These are phyloP conservation scores for Sigmodon hispidus DNA, from an alignment of 2,113 vertebrate genomes.

Conservation along the genomic window DNA sequence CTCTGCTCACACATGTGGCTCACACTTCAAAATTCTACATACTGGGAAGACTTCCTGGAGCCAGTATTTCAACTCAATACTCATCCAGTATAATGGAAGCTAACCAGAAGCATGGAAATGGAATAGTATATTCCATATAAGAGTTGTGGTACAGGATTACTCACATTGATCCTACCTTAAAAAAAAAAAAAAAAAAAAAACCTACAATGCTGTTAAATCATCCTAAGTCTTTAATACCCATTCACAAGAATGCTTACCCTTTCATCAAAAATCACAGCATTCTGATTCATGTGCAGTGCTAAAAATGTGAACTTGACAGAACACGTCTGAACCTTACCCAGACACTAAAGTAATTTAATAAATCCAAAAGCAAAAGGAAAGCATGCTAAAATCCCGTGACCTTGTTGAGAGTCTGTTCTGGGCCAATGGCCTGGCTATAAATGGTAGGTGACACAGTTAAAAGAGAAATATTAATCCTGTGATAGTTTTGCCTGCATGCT, in stretches of 20 bases:
- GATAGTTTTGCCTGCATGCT: conserved; percentile 66
- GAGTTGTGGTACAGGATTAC: conserved; percentile 26
- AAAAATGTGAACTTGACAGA: conserved; percentile 68
- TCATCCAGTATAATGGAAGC: conserved; percentile 69
- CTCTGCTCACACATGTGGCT: conserved; percentile 55
- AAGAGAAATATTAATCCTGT: conserved; percentile 78
- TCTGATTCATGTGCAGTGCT: conserved; percentile 55
- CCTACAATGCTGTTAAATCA: conserved; percentile 64
- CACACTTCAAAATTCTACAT: conserved; percentile 64
- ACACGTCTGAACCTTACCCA: conserved; percentile 68
- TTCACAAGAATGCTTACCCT: conserved; percentile 62
- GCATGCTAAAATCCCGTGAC: conserved; percentile 46
- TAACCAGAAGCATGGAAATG: conserved; percentile 69
- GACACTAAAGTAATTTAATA: conserved; percentile 81
- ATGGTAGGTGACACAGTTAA: conserved; percentile 76
- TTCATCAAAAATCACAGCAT: conserved; percentile 69
- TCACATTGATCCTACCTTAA: conserved; percentile 52
- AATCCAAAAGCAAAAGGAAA: conserved; percentile 71
- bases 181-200: too few species aligned
- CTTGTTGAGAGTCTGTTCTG: conserved; percentile 60
- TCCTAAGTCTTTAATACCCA: conserved; percentile 65
- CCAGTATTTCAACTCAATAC: conserved; percentile 58
- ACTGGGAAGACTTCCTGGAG: conserved; percentile 64
- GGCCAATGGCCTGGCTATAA: conserved; percentile 39
- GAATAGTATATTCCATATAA: conserved; percentile 34